These are phyloP conservation scores for Sterna hirundo DNA, from an alignment of 2,113 vertebrate species.

Conservation along the genomic window DNA sequence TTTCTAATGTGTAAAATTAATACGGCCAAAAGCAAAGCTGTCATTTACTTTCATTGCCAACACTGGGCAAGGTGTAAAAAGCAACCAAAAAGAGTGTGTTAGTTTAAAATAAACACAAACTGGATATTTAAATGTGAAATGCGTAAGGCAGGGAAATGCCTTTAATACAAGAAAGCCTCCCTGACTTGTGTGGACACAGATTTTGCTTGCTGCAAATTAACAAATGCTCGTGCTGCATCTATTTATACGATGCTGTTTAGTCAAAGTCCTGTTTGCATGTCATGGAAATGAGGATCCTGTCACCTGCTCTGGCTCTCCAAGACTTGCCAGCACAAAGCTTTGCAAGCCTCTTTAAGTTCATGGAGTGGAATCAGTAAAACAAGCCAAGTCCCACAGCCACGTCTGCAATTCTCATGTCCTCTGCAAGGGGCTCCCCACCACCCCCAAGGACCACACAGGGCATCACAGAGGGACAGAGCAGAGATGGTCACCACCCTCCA, in stretches of 20 bases:
- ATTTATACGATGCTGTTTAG: background rate
- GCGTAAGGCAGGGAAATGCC: background rate
- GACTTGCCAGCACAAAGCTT: background rate
- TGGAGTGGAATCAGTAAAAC: background rate
- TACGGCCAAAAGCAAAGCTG: background rate
- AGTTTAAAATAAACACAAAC: background rate
- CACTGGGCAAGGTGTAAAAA: background rate
- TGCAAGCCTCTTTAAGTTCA: background rate
- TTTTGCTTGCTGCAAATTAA: background rate
- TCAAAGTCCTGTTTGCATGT: background rate
- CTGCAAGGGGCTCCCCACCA: background rate
- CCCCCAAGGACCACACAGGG: background rate
- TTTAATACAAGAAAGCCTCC: background rate
- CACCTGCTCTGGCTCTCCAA: background rate
- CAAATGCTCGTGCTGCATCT: background rate
- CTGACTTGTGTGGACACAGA: background rate
- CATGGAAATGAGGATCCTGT: background rate
- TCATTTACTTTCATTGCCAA: background rate
- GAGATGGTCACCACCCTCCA: background rate
- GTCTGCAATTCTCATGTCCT: background rate
- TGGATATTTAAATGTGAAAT: background rate
- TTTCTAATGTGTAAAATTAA: constrained; percentile 3
- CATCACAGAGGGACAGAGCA: background rate
- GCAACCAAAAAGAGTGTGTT: background rate
- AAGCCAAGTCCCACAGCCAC: background rate